Conservation (phyloP, 2,888 invertebrate genomes). For the Zelleria hepariella region DNA sequence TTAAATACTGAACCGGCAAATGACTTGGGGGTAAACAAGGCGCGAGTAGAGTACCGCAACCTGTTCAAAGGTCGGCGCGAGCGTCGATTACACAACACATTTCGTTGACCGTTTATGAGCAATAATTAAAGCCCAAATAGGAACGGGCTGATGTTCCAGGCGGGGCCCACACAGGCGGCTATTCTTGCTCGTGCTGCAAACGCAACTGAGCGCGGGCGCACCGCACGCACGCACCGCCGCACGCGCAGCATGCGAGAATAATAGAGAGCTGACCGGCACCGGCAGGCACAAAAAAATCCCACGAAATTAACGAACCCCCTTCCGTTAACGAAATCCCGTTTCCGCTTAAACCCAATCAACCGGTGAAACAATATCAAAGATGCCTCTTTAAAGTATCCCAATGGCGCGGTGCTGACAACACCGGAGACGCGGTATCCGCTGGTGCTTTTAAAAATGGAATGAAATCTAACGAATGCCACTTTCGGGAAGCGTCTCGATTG, state of each 20-base stretch:
- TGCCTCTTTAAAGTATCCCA: conserved; percentile 26
- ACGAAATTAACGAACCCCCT: conserved; percentile 39
- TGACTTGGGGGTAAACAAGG: conserved; percentile 34
- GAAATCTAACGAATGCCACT: conserved; percentile 52
- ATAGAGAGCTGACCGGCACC: conserved; percentile 43
- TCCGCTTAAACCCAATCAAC: conserved; percentile 55
- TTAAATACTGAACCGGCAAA: conserved; percentile 33
- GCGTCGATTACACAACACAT: conserved; percentile 42
- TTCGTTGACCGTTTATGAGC: conserved; percentile 33
- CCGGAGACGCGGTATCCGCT: conserved; percentile 62
- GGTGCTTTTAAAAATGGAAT: conserved; percentile 55
- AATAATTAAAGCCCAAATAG: conserved; percentile 28
- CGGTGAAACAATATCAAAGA: conserved; percentile 41
- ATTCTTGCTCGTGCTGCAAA: conserved; percentile 59
- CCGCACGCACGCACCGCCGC: conserved; percentile 44
- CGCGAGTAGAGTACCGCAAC: conserved; percentile 20
- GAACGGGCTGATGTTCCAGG: conserved; percentile 9
- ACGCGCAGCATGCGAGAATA: conserved; percentile 46
- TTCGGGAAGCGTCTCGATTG: conserved; percentile 42
- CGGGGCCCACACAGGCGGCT: conserved; percentile 51
- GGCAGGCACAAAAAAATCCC: conserved; percentile 34
- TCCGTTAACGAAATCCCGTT: conserved; percentile 51
- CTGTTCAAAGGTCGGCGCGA: conserved; percentile 30
- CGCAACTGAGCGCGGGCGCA: conserved; percentile 60
- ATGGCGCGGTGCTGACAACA: conserved; percentile 48